Base-by-base conservation (phyloP, 2,113 vertebrate genomes). In the Calyptomena viridis region DNA sequence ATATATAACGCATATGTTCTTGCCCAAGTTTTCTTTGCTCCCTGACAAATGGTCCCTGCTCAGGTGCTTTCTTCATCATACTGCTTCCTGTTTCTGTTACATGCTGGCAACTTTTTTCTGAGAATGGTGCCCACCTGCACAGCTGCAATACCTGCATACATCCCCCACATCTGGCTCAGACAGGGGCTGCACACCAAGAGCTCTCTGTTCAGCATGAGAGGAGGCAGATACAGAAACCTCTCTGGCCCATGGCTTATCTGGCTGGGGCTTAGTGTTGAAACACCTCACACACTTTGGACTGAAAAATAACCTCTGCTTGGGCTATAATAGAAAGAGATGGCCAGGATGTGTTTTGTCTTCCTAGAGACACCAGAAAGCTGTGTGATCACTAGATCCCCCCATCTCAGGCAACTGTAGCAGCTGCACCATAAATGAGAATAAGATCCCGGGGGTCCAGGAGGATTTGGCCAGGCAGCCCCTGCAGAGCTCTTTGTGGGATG, bases 41-140 rank as follows among this genome's bases (percentile, higher is more conserved):
- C 18, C 44, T 35, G 12, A 18, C 0, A 1, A 28, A 7, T 1
- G 2, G 35, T 60, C 46, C 46, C 40, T 63, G n/a, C 68, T 58
- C 69, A 33, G 39, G 27, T 37, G 39, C 25, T 69, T 16, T 69
- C 50, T 69, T 74, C 49, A 68, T 15, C 42, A 15, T 46, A 37
- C 9, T 77, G 11, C 30, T 58, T 23, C 58, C 58, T 6, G 3
- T 73, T 82, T 64, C 21, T 64, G n/a, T 59, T 74, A 14, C 1
- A 23, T 50, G 62, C 62, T 71, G 44, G 14, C 56, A 84, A 3
- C 21, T 23, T 64, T n/a, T n/a, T 59, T 40, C 67, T 2, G 46
- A 35, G 23, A 39, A 49, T 6, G 31, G 60, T 74, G 86, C 31
- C 37, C 11, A 8, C 9, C 24, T 85, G 58, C 71, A 42, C 53